These are phyloP conservation scores for Leptatherina wallacei DNA, from an alignment of 2,797 vertebrate genomes.

Conservation along the genomic window DNA sequence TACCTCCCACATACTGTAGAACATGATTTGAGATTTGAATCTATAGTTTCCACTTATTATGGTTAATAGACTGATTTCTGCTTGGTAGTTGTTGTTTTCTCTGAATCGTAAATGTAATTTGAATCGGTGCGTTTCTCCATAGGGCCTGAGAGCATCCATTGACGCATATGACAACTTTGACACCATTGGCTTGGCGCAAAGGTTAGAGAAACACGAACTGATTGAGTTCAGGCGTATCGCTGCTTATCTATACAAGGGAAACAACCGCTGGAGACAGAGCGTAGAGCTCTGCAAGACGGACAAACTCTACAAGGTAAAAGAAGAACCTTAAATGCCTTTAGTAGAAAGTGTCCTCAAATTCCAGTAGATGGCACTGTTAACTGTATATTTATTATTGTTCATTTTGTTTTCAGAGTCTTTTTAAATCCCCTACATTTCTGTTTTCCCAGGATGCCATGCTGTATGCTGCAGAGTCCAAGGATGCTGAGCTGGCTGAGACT, in stretches of 20 bases:
- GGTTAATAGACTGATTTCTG: not conserved
- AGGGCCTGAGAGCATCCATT: constrained; percentile 92
- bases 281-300: constrained; percentile 95
- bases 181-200: constrained; percentile 89
- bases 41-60: not conserved
- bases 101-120: not conserved
- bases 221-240: constrained; percentile 93
- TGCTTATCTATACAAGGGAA: constrained; percentile 91
- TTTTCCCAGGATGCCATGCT: constrained; percentile 89
- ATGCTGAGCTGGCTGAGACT: constrained; percentile 88
- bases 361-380: constrained; percentile 47
- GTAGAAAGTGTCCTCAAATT: not conserved
- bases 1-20: not conserved
- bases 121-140: constrained; percentile 26
- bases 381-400: not conserved
- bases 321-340: not conserved
- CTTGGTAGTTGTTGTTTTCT: not conserved
- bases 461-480: constrained; percentile 90
- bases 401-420: not conserved
- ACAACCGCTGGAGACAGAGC: constrained; percentile 93
- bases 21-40: not conserved
- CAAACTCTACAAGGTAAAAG: constrained; percentile 86
- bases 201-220: constrained; percentile 91
- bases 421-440: not conserved
- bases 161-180: constrained; percentile 94